Conservation (phyloP, 2,113 vertebrate genomes). For the Struthio camelus region DNA sequence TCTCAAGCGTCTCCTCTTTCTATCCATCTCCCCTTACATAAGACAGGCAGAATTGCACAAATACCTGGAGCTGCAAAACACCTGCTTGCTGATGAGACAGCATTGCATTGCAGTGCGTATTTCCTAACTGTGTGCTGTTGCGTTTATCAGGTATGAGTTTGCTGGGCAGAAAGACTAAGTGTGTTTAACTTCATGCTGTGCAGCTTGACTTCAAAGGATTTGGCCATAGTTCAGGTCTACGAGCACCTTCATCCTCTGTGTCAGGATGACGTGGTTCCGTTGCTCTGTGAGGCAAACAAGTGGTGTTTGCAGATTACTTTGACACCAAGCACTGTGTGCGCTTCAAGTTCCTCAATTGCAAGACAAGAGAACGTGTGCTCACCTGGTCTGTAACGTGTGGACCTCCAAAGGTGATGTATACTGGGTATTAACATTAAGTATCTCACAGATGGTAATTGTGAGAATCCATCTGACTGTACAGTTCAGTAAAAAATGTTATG, state of each 20-base stretch:
- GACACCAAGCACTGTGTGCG: background rate
- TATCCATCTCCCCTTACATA: background rate
- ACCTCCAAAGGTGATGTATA: background rate
- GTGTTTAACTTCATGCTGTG: background rate
- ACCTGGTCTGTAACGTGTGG: background rate
- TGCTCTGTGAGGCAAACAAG: background rate
- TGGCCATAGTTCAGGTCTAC: background rate
- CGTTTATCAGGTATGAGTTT: background rate
- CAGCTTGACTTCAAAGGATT: background rate
- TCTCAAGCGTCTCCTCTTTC: background rate
- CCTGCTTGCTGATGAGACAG: background rate
- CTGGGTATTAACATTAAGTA: background rate
- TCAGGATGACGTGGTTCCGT: background rate
- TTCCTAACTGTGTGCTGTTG: background rate
- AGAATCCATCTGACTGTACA: background rate
- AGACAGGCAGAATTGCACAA: background rate
- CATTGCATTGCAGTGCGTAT: background rate
- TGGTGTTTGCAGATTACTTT: background rate
- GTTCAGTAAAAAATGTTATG: accelerated
- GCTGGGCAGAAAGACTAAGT: background rate
- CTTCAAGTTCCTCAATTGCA: background rate
- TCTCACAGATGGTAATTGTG: background rate
- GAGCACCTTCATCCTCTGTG: background rate
- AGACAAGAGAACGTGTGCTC: background rate
- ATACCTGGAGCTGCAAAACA: background rate